Conservation (phyloP, 1,140 invertebrate species). For the Euborellia annulipes region DNA sequence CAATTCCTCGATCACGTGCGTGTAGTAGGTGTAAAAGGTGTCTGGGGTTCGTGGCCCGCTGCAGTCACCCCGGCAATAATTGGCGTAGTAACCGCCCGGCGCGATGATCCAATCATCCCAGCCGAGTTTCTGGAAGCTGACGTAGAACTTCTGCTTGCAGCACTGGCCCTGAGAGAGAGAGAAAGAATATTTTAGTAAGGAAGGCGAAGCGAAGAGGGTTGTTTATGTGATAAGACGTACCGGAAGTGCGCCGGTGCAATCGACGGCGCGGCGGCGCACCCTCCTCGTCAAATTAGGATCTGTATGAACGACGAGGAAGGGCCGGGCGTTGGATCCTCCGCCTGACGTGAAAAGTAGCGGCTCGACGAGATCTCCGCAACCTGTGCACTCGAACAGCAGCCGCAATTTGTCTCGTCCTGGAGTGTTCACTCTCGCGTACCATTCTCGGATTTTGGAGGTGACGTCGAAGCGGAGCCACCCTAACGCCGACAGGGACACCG, state of each 20-base stretch:
- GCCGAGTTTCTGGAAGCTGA: slow-evolving; percentile 75
- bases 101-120: slow-evolving; percentile 95
- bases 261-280: slow-evolving; percentile 60
- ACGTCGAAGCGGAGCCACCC: slow-evolving; percentile 82
- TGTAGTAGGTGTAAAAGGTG: slow-evolving; percentile 71
- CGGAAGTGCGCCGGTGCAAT: slow-evolving; percentile 55
- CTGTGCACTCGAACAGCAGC: slow-evolving; percentile 68
- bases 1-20: slow-evolving; percentile 78
- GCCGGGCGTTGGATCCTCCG: slow-evolving; percentile 28
- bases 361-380: slow-evolving; percentile 55
- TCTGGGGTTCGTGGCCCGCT: slow-evolving; percentile 59
- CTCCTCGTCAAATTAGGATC: slow-evolving; percentile 37
- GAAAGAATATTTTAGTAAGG: too few species aligned
- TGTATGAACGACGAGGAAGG: slow-evolving; percentile 71
- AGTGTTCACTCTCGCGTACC: slow-evolving; percentile 38
- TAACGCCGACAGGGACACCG: slow-evolving; percentile 44
- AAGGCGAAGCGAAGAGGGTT: too few species aligned
- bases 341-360: slow-evolving; percentile 19
- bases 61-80: slow-evolving; percentile 84
- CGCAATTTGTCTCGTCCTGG: slow-evolving; percentile 42
- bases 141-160: slow-evolving; percentile 81
- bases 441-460: slow-evolving; percentile 53
- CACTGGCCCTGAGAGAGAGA: slow-evolving; percentile 44
- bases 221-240: too few species aligned
- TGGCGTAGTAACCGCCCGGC: slow-evolving; percentile 73